These are phyloP conservation scores for Paracentrotus lividus DNA, from an alignment of 53 echinoderm and acorn worm genomes.

Conservation along the genomic window DNA sequence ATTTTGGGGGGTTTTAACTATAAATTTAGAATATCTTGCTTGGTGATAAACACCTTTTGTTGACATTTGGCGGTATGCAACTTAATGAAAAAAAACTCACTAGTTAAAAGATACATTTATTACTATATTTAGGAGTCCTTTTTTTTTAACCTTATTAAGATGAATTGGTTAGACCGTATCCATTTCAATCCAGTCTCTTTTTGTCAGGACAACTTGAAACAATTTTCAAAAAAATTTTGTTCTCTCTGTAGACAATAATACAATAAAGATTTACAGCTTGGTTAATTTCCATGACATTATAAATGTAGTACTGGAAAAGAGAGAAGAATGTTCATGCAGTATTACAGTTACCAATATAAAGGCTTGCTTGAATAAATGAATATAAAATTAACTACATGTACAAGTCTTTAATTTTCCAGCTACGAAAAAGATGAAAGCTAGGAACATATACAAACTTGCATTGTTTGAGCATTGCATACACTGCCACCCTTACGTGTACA, in stretches of 20 bases:
- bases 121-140: no score
- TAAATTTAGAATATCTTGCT: no score
- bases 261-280: not conserved
- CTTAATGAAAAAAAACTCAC: no score
- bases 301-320: not conserved
- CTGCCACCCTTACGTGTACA: not conserved
- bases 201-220: not conserved
- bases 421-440: not conserved
- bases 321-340: not conserved
- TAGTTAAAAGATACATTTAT: no score
- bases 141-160: no score
- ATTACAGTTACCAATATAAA: not conserved
- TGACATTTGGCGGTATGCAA: no score
- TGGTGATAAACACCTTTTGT: no score
- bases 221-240: not conserved
- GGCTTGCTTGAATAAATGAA: not conserved
- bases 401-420: not conserved
- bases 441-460: constrained; percentile 32
- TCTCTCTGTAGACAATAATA: not conserved
- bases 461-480: constrained; percentile 26
- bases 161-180: no score
- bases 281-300: not conserved
- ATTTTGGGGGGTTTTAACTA: no score
- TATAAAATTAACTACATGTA: not conserved
- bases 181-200: not conserved